Evolutionary conservation across 2,113 vertebrate genomes (phyloP), one percentile per base, ranked within the genome.

Genomic region (Glaucidium brasilianum): DNA sequence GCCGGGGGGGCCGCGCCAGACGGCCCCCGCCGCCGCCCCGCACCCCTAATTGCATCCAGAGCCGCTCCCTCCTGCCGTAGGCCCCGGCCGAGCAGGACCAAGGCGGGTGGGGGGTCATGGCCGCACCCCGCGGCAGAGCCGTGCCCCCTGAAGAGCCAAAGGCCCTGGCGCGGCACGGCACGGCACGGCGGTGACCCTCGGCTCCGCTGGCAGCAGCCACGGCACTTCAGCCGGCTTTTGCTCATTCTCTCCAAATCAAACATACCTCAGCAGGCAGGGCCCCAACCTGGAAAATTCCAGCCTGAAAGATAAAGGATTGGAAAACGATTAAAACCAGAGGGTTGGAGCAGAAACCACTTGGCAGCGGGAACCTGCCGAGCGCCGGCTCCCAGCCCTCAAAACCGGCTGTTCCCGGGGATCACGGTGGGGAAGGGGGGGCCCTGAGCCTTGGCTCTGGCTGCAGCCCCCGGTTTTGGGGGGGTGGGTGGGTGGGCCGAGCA

Each of bases 41-140:
- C 58, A 10, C 85, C 83, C 34, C 94, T 98, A 98, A 98, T 97
- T 96, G 96, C 97, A 97, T 97, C 97, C 98, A 98, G 97, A 98
- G 91, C 80, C 26, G 2, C 85, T 86, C 52, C 55, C 59, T 75
- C 80, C 55, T 3, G 0, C 49, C 13, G 2, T 15, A 4, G 5
- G 71, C 67, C 66, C 73, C 11, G 8, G 45, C 64, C 18, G 7
- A 90, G 94, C 21, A 3, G 69, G 60, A 85, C n/a, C 8, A 1
- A 63, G 69, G 87, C 6, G 27, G 18, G 34, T 15, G 37, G 4
- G 2, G 84, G 91, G 85, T 92, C 77, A 77, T 91, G 91, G 91
- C 81, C 25, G 2, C 21, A 37, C 35, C 85, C 73, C 3, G 64
- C 27, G 4, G 85, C 27, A 5, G 47, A 60, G 56, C 47, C 5